Base-by-base conservation (phyloP, 2,888 invertebrate genomes). In the Hipparchia semele region DNA sequence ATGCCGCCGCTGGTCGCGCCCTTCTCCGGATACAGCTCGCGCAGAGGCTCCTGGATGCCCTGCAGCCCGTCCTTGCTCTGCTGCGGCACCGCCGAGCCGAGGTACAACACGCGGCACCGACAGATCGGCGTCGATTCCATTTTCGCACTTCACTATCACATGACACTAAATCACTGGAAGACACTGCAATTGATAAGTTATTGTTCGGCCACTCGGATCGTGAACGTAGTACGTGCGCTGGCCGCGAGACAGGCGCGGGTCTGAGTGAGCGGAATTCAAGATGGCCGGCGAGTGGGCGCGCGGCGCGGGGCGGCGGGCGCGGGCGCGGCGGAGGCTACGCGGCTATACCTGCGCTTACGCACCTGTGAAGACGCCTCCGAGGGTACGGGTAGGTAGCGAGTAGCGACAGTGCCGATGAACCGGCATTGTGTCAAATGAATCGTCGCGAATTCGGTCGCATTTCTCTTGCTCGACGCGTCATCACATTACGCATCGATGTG, bases 1-100 rank as follows among this genome's bases (percentile, higher is more conserved):
- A 99, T 98, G 83, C 99, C 98, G 86, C 97, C 96, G 79, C 98
- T 97, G 76, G 97, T 95, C 75, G 98, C 97, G 75, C 98, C 98
- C 91, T 98, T 98, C 79, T 98, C 98, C 74, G 99, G 99, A 90
- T 99, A 99, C 73, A 99, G 94, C 84, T 99, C 99, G 81, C 98
- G 96, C 81, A 99, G 92, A 2, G 99, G 99, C 88, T 99, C 99
- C 94, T 99, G 99, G 79, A 99, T 98, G 73, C 98, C 99, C 86
- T 99, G 98, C 67, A 99, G 95, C 68, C 99, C 99, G 86, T 99
- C 99, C 90, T 99, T 99, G 86, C 99, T 99, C 87, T 99, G 98
- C 85, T 99, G 98, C 51, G 99, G 98, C 82, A 99, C 99, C 45
- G 99, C 97, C 81, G 98, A 98, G 80, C 99, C 99, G 83, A 99